Evolutionary conservation across 2,113 vertebrate genomes (phyloP), one percentile per base, ranked within the genome.

Genomic region (Siniperca knerii): DNA sequence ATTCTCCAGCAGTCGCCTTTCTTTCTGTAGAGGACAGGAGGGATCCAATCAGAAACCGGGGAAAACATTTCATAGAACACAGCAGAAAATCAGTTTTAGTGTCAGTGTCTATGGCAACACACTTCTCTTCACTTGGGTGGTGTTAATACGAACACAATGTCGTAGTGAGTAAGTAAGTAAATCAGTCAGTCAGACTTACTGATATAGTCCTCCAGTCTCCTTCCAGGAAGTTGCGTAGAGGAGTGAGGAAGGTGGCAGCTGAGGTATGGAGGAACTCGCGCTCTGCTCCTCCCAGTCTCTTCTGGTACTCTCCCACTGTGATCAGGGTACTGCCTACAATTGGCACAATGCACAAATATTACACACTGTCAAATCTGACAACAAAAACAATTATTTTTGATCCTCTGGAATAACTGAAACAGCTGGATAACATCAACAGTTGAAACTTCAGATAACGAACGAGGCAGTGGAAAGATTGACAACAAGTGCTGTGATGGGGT

Each of bases 201-300:
- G 97, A 96, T 60, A 99, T 99, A 0, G 97, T 99, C 92, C 96
- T 95, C 98, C 98, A 99, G n/a, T 99, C 98, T 55, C 98, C 98
- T 64, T 99, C 98, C 90, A 99, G 94, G 93, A 99, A 99, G 95
- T 99, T 99, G 66, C 98, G 97, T 73, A 99, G 94, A 0, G 98
- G 98, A 0, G 96, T 97, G 79, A 99, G 97, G 93, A 99, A 99
- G 90, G 94, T 97, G 89, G 96, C 77, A 13, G 97, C 97, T 0
- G 98, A 96, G 0, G 95, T 96, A 62, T 97, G 98, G 86, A 99
- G 97, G 85, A 99, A 97, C 66, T 99, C 98, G 2, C 97, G 92
- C 72, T 99, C 98, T 0, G 97, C 96, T 0, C 95, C 95, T 1
- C 98, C 98, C 25, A 99, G 92, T 70, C 91, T 96, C 86, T 95